phyloP scores from a whole-genome alignment of 2,113 vertebrate genomes.

The Crotalus helleri region DNA sequence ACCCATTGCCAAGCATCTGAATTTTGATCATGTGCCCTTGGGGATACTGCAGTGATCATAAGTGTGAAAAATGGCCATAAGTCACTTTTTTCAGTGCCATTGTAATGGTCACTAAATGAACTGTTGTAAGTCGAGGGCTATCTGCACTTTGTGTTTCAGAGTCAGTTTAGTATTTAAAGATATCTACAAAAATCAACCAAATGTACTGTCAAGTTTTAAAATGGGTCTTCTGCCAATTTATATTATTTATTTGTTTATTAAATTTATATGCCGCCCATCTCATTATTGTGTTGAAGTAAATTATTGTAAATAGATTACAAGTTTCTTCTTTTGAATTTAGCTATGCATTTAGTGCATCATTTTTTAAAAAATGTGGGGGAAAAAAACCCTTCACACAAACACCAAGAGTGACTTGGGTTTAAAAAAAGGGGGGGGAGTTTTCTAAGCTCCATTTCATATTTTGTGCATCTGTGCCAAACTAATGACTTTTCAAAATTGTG shows the following conservation, averaged over 20 bases:
- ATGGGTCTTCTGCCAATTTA: conserved; percentile 3
- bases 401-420: conserved; percentile 22
- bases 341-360: conserved; percentile 17
- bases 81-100: neutral
- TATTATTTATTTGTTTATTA: neutral
- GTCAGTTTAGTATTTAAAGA: neutral
- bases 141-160: neutral
- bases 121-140: neutral
- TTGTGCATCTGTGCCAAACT: neutral
- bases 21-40: neutral
- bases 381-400: neutral
- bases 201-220: neutral
- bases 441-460: conserved; percentile 11
- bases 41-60: neutral
- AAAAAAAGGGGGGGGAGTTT: neutral
- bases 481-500: neutral
- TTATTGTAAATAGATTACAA: conserved; percentile 11
- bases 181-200: conserved; percentile 5
- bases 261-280: neutral
- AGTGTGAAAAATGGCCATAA: neutral
- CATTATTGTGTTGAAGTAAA: conserved; percentile 1
- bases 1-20: neutral
- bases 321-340: conserved; percentile 11
- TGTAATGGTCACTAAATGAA: neutral
- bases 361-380: conserved; percentile 13